Base-by-base conservation (phyloP, 2,113 vertebrate genomes). In the Thunnus thynnus region DNA sequence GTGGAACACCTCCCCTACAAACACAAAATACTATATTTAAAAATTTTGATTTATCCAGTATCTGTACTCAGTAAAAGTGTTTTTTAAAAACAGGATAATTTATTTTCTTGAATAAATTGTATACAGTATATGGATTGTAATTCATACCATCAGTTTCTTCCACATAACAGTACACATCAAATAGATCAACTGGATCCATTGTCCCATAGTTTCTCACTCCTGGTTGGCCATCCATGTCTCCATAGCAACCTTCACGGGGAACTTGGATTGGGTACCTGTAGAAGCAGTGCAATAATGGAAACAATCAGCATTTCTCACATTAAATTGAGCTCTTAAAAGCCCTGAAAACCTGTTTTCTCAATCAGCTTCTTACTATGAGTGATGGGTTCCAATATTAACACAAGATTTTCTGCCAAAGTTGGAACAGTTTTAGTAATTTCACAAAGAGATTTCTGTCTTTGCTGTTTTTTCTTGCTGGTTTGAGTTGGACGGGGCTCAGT, bases 121-220 rank as follows among this genome's bases (percentile, higher is more conserved):
- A 2, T 14, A 9, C 7, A 20, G 18, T 16, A n/a, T 16, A 46
- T 4, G 61, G 61, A 3, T 2, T 58, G 68, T 18, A n/a, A 3
- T 4, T 27, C 68, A 60, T 95, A 99, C 98, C 98, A 27, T 96
- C 86, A 8, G 96, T 94, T 69, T 97, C 94, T 82, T 98, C 96
- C 0, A 96, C 91, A 2, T 98, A 99, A 90, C 98, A 99, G 87
- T 98, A 99, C 25, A 98, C 98, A n/a, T 99, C 98, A 50, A 95
- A 99, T 65, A 95, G 94, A 76, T 97, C 95, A 62, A 96, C 91
- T 0, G 95, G 93, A 20, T 97, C 93, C 91, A 97, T 94, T 13
- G 94, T 94, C 0, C 97, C 97, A 0, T 98, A 98, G 92, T 97
- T 99, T 65, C 97, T 96, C 86, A 98, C 96, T 11, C 97, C 98